Evolutionary conservation across 2,888 invertebrate species (phyloP), one percentile per base, ranked within the genome.

Genomic region (Cheilosia soror): DNA sequence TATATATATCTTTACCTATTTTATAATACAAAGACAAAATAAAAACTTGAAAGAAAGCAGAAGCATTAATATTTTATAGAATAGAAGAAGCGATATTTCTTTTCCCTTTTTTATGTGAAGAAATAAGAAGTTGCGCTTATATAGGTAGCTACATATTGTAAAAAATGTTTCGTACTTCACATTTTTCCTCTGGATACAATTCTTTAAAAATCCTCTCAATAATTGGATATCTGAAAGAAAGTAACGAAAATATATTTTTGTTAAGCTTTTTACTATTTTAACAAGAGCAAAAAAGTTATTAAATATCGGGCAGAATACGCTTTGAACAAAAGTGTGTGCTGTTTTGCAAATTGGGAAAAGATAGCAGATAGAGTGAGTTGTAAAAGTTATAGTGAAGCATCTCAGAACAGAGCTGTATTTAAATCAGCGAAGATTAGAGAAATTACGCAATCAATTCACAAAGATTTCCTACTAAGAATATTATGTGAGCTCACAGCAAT

Each of bases 101-200:
- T 40, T 66, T 5, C 4, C 5, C 4, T 51, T 65, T 37, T 51
- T 49, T 51, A 44, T 55, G 29, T 75, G 37, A 57, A 75, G 57
- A 71, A 68, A 42, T 44, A 53, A 44, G 47, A 84, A 60, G 66
- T 63, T 69, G 69, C 47, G n/a, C 20, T 51, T 66, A 47, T 15
- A 20, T 20, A 20, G 20, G 20, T 20, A 53, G 53, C 88, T 88
- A 92, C 75, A 91, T 87, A 88, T 91, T 89, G 88, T 89, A 91
- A 88, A 91, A 91, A 86, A 90, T 88, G 87, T 92, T 92, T 88
- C 91, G 90, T 92, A 92, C 92, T 91, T 92, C 91, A 90, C 91
- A 92, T 90, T 90, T 89, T 87, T 90, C 89, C 79, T 92, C 90
- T 86, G 92, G 92, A 87, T 89, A 90, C 78, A 90, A 71, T 87